These are phyloP conservation scores for Limnephilus rhombicus DNA, from an alignment of 2,888 invertebrate genomes.

Conservation along the genomic window DNA sequence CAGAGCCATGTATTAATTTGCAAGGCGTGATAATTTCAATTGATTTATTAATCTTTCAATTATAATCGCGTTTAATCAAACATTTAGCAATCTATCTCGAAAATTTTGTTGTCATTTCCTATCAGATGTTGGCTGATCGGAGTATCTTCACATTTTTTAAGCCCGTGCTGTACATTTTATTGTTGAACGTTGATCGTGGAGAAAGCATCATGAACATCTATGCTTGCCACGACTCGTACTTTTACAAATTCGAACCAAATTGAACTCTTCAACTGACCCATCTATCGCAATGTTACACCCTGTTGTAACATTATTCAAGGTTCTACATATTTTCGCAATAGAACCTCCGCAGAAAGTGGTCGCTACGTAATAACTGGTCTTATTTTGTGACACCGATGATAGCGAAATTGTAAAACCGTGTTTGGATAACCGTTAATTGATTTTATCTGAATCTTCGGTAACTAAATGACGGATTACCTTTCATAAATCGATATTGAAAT, in stretches of 20 bases:
- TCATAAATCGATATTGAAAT: neutral
- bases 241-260: neutral
- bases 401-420: neutral
- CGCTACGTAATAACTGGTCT: neutral
- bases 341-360: neutral
- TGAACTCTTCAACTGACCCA: neutral
- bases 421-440: neutral
- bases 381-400: neutral
- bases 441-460: neutral
- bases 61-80: too few relatives aligned
- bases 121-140: too few relatives aligned
- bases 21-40: neutral
- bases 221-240: too few relatives aligned
- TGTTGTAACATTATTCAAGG: neutral
- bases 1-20: neutral
- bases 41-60: neutral
- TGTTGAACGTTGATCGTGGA: too few relatives aligned
- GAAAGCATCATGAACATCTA: too few relatives aligned
- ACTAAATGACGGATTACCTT: neutral
- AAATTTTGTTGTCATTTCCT: too few relatives aligned
- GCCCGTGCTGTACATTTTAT: too few relatives aligned
- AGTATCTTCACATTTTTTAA: too few relatives aligned
- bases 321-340: neutral
- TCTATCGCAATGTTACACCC: neutral
- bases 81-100: too few relatives aligned